Base-by-base conservation (phyloP, 2,113 vertebrate genomes). In the Paraplagusia blochii region DNA sequence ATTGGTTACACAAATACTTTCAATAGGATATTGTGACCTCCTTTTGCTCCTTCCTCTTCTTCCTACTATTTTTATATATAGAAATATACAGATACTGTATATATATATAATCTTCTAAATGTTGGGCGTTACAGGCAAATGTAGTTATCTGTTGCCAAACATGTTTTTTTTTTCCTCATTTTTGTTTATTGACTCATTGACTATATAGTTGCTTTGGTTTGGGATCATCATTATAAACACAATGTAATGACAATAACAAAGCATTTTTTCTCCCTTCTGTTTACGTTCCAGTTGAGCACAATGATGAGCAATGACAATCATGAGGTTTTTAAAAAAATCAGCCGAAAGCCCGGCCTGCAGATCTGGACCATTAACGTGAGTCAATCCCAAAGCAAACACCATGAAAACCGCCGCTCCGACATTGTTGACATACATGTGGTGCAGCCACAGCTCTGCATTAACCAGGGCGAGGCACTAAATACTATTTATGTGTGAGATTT, bases 361-460 rank as follows among this genome's bases (percentile, higher is more conserved):
- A 91, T 97, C 82, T 98, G 96, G 95, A 88, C 91, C 81, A 91
- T 95, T 72, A 93, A 94, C 84, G 95, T 98, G 87, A 93, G 88
- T 82, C 64, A 51, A 12, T n/a, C 4, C 8, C 14, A 15, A 36
- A 52, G 29, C 40, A 13, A 58, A 58, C 16, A 11, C 13, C 29
- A 34, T 18, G 0, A 16, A 48, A 22, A 14, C 3, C 16, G 1
- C 35, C 7, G 0, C 50, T 19, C 8, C 54, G 36, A 39, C 1
- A 7, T 33, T 55, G 8, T 59, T 44, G 22, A 29, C 15, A 50
- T 9, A n/a, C n/a, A 49, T 14, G 33, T 5, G 22, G 44, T 40
- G 8, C 11, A 15, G 9, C 11, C 13, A n/a, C n/a, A n/a, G 16
- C 12, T 53, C 13, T 13, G 1, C 12, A 10, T 50, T 10, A 22